These are phyloP conservation scores for Papilio helenus DNA, from an alignment of 1,140 invertebrate genomes.

Conservation along the genomic window DNA sequence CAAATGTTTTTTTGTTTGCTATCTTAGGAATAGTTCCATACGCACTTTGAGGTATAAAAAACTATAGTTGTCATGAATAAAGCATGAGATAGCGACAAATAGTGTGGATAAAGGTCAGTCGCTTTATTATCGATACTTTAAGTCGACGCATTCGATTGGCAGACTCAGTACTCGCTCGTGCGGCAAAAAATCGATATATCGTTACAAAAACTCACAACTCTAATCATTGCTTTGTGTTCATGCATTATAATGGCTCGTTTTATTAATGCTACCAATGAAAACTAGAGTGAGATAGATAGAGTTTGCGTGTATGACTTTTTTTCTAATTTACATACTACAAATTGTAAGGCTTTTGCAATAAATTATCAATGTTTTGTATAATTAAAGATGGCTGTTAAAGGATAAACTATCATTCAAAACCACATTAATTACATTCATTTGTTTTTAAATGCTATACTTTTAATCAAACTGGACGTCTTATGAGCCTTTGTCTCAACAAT, in stretches of 20 bases:
- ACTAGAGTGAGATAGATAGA: not conserved
- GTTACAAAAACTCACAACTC: constrained; percentile 19
- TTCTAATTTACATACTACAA: constrained; percentile 22
- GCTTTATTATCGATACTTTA: constrained; percentile 65
- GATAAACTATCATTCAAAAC: constrained; percentile 9
- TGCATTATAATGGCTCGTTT: constrained; percentile 30
- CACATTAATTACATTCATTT: constrained; percentile 12
- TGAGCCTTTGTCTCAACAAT: not conserved
- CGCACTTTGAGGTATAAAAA: constrained; percentile 66
- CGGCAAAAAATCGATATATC: constrained; percentile 36
- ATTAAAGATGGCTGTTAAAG: not conserved
- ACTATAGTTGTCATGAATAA: constrained; percentile 68
- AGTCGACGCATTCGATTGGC: constrained; percentile 66
- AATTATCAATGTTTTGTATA: not conserved
- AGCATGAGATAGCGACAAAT: constrained; percentile 73
- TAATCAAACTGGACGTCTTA: not conserved
- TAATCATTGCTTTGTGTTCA: constrained; percentile 39
- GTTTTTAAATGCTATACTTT: not conserved
- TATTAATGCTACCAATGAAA: constrained; percentile 18
- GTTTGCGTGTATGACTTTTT: not conserved
- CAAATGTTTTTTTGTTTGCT: constrained; percentile 19
- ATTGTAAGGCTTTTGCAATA: not conserved
- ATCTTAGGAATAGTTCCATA: constrained; percentile 53
- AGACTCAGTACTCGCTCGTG: constrained; percentile 38
- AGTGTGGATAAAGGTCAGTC: constrained; percentile 73